Conservation (phyloP, 2,113 vertebrate genomes). For the Thymallus thymallus region DNA sequence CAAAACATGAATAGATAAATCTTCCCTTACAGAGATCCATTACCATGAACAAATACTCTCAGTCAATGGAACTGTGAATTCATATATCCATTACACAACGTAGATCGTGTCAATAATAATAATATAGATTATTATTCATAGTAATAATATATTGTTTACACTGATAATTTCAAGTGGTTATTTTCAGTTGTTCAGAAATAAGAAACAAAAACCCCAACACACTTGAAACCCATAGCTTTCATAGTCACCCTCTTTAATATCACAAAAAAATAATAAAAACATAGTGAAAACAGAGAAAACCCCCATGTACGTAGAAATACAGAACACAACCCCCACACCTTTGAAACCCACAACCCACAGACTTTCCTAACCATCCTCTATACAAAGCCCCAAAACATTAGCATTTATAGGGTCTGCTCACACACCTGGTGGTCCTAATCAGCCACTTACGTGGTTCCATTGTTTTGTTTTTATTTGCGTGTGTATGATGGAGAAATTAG, state of each 20-base stretch:
- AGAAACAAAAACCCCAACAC: neutral
- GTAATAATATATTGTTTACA: neutral
- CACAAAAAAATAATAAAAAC: no score
- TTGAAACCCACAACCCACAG: neutral
- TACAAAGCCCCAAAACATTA: constrained; percentile 50
- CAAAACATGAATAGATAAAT: neutral
- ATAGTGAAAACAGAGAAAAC: neutral
- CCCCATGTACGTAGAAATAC: neutral
- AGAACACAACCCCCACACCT: neutral
- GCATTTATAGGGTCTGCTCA: constrained; percentile 70
- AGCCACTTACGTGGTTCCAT: constrained; percentile 49
- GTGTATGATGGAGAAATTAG: constrained; percentile 76
- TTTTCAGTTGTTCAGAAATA: neutral
- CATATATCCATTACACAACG: neutral
- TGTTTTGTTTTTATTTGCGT: constrained; percentile 68
- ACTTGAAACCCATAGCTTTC: no score
- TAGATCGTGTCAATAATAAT: neutral
- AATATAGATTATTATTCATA: neutral
- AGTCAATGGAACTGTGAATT: neutral
- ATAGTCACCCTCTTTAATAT: no score
- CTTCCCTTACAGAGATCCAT: neutral
- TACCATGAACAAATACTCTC: neutral
- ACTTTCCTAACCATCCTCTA: neutral
- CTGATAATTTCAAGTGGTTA: neutral
- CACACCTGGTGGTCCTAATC: constrained; percentile 69